These are phyloP conservation scores for Dasysyrphus tricinctus DNA, from an alignment of 2,888 invertebrate genomes.

Conservation along the genomic window DNA sequence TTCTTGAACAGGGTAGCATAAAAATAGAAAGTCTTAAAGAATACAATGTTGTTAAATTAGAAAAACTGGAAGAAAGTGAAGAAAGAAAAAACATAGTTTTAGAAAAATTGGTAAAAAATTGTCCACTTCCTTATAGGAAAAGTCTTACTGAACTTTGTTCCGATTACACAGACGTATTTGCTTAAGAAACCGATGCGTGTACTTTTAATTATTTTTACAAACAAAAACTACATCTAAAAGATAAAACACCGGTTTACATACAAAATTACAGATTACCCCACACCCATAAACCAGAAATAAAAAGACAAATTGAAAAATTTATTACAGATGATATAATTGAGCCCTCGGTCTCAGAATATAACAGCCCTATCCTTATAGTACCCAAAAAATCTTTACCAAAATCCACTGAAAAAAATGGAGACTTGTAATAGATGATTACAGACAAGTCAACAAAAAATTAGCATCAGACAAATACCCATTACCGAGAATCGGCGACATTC, in stretches of 20 bases:
- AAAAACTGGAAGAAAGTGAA: too few species aligned
- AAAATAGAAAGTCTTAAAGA: too few species aligned
- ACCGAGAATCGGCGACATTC: constrained; percentile 26
- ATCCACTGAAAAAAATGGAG: constrained; percentile 42
- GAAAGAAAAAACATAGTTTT: constrained; percentile 4
- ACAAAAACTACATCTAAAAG: constrained; percentile 69
- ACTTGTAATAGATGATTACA: too few species aligned
- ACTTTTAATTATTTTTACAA: constrained; percentile 76
- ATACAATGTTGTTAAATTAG: too few species aligned
- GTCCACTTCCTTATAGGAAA: too few species aligned
- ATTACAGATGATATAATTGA: constrained; percentile 66
- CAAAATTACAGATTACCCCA: too few species aligned
- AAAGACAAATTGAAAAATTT: constrained; percentile 69
- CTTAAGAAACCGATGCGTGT: too few species aligned
- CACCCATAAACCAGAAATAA: constrained; percentile 74
- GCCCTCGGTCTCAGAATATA: constrained; percentile 70
- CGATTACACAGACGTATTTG: constrained; percentile 15
- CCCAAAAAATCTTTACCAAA: constrained; percentile 67
- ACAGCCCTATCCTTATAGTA: constrained; percentile 76
- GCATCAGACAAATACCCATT: constrained; percentile 44
- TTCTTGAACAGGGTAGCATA: too few species aligned
- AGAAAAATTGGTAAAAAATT: background rate
- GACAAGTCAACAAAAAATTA: too few species aligned
- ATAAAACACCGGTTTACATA: constrained; percentile 70
- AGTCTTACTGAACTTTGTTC: background rate